Evolutionary conservation across 2,888 invertebrate species (phyloP).

Genomic region (Meteorus cinctellus): DNA sequence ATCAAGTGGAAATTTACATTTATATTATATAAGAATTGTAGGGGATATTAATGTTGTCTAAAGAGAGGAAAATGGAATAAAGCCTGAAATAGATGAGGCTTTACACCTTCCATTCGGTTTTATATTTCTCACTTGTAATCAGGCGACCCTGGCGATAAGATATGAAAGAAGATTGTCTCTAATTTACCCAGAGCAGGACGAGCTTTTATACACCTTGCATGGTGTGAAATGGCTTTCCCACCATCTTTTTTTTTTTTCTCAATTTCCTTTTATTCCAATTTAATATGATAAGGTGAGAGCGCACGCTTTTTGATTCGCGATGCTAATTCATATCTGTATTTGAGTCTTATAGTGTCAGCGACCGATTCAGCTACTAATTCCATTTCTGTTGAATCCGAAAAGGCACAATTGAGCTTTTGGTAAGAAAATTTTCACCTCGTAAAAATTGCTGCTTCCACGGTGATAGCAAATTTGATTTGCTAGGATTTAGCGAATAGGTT

Average conservation of each 20-base stretch:
- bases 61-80: neutral
- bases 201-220: slow-evolving; percentile 35
- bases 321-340: neutral
- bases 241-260: neutral
- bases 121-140: neutral
- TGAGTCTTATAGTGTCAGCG: neutral
- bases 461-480: slow-evolving; percentile 45
- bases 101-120: neutral
- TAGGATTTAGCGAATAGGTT: slow-evolving; percentile 40
- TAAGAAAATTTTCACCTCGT: slow-evolving; percentile 39
- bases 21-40: slow-evolving; percentile 4
- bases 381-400: neutral
- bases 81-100: neutral
- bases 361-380: neutral
- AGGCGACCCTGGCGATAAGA: neutral
- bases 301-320: neutral
- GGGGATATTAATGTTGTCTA: neutral
- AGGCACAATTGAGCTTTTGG: neutral
- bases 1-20: neutral
- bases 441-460: slow-evolving; percentile 41
- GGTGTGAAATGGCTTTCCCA: slow-evolving; percentile 16
- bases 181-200: slow-evolving; percentile 43
- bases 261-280: slow-evolving; percentile 44
- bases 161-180: slow-evolving; percentile 36
- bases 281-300: slow-evolving; percentile 21